These are phyloP conservation scores for Rutpela maculata DNA, from an alignment of 2,888 invertebrate genomes.

Conservation along the genomic window DNA sequence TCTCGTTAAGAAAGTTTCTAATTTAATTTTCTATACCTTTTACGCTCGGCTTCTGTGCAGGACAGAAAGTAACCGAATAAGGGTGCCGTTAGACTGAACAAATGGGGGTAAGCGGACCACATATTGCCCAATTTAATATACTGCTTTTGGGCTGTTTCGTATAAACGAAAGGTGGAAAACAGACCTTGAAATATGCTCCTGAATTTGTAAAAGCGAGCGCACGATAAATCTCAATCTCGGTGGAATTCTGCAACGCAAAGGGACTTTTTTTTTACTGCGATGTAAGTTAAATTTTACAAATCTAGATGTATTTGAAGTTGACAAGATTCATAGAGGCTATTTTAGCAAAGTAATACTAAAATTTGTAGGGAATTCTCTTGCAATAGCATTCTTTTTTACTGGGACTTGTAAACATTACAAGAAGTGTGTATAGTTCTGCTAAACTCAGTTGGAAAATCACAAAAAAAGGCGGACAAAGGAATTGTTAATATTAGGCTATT, in stretches of 20 bases:
- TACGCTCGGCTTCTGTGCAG: conserved; percentile 15
- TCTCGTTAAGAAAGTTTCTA: conserved; percentile 42
- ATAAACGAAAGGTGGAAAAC: conserved; percentile 6
- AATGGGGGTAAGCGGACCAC: conserved; percentile 25
- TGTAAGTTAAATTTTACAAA: not conserved
- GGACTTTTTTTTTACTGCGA: not conserved
- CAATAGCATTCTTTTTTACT: too few species aligned
- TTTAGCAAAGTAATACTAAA: too few species aligned
- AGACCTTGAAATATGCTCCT: conserved; percentile 14
- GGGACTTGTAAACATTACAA: too few species aligned
- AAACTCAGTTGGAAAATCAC: too few species aligned
- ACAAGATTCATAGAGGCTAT: not conserved
- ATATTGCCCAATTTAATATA: conserved; percentile 20
- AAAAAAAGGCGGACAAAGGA: too few species aligned
- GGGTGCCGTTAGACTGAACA: conserved; percentile 19
- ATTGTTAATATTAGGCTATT: too few species aligned
- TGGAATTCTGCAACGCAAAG: conserved; percentile 10
- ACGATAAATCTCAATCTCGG: conserved; percentile 11
- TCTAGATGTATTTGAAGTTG: not conserved
- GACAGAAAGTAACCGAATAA: conserved; percentile 18
- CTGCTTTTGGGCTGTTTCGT: not conserved
- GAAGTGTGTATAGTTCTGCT: too few species aligned
- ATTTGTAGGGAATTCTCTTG: too few species aligned
- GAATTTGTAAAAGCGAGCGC: not conserved
- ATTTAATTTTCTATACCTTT: conserved; percentile 34